Conservation (phyloP, 2,797 vertebrate genomes). For the Antennarius maculatus region DNA sequence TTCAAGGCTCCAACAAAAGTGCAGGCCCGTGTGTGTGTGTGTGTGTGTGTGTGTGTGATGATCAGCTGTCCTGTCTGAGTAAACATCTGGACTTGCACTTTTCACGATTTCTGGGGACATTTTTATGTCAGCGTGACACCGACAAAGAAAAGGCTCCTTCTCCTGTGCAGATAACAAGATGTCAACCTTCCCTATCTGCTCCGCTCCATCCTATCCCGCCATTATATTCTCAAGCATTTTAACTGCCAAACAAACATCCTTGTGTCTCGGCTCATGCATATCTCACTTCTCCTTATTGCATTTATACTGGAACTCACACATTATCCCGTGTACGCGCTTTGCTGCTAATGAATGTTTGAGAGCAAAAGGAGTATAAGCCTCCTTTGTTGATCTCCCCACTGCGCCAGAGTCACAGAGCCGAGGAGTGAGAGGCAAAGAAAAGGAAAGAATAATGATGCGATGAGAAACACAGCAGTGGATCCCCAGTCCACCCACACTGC, state of each 20-base stretch:
- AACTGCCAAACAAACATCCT: slow-evolving; percentile 32
- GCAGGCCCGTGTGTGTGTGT: slow-evolving; percentile 51
- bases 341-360: slow-evolving; percentile 70
- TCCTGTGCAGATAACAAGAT: slow-evolving; percentile 51
- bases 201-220: slow-evolving; percentile 21
- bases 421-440: slow-evolving; percentile 60
- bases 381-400: slow-evolving; percentile 74
- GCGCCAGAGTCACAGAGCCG: slow-evolving; percentile 70
- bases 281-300: slow-evolving; percentile 61
- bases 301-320: slow-evolving; percentile 55
- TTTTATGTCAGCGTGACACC: slow-evolving; percentile 31
- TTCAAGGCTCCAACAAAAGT: slow-evolving; percentile 48
- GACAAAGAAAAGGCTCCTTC: slow-evolving; percentile 43
- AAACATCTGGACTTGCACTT: slow-evolving; percentile 48
- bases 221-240: slow-evolving; percentile 49
- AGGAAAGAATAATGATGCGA: slow-evolving; percentile 76
- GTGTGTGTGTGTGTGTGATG: too few relatives aligned
- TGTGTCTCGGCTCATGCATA: slow-evolving; percentile 48
- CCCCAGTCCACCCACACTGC: slow-evolving; percentile 77
- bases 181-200: slow-evolving; percentile 25
- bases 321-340: slow-evolving; percentile 58
- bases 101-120: slow-evolving; percentile 23
- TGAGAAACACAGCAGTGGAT: slow-evolving; percentile 74
- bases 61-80: slow-evolving; percentile 18
- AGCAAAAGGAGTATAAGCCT: slow-evolving; percentile 64